Base-by-base conservation (phyloP, 2,797 vertebrate species). In the Gallinago stenura region DNA sequence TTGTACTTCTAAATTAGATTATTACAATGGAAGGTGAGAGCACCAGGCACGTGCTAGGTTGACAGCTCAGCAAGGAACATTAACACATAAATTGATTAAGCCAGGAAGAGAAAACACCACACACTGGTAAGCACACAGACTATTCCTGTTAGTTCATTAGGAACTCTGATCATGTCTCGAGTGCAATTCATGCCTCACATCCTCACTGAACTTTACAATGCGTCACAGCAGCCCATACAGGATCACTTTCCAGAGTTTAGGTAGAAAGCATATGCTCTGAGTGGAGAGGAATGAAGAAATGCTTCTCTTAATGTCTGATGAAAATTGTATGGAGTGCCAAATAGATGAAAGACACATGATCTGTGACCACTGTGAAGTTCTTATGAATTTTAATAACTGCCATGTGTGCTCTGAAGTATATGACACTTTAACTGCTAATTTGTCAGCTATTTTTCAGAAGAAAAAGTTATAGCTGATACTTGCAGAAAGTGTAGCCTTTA, bases 341-440 rank as follows among this genome's bases (percentile, higher is more conserved):
- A 30, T 25, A 93, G 93, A 96, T 76, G 35, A 93, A 95, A 95
- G 90, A 68, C 70, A 77, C 54, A 72, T 48, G 72, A 90, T 93
- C 85, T 95, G 80, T 84, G 88, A 91, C 88, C 73, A 90, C 90
- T 95, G 37, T 83, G 85, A 95, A 92, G 62, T 84, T 93, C 92
- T 95, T 90, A 92, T 60, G 78, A 89, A 95, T 96, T 94, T 96
- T 94, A 90, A 90, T 93, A 94, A 89, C 72, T 57, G 61, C 48
- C 48, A 75, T 86, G 65, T 88, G 65, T 71, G 41, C 65, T 95
- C 83, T 95, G 89, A 92, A 95, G 89, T 87, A 77, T 87, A 83
- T 89, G 91, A 92, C 87, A 89, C 22, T 96, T 89, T 68, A 93
- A 87, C 71, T 89, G 68, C 60, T 92, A 87, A 92, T 96, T 95